Percentiles rank a stretch among this genome's conserved stretches.
These are phyloP conservation scores for Matsumyia berberina DNA, from an alignment of 2,888 invertebrate species.

Conservation along the genomic window DNA sequence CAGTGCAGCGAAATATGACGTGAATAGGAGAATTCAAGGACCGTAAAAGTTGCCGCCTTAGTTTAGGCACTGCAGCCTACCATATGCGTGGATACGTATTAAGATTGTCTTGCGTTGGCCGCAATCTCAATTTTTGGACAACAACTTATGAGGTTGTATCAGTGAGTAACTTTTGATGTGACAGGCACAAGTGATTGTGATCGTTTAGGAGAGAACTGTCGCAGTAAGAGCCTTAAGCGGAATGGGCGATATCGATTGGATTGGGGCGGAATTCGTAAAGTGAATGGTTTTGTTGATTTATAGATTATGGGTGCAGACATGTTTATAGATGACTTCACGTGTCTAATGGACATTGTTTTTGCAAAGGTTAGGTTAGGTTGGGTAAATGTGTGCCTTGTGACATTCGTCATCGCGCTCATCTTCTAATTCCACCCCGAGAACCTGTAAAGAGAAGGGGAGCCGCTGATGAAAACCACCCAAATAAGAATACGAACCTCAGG, in stretches of 20 bases:
- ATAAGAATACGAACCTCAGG: too few species aligned
- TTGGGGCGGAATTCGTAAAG: not conserved
- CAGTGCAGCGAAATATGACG: not conserved
- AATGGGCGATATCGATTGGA: slow-evolving; percentile 4
- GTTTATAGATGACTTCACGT: too few species aligned
- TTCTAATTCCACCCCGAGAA: too few species aligned
- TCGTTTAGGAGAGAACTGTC: slow-evolving; percentile 13
- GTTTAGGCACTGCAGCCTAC: slow-evolving; percentile 7
- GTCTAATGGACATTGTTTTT: too few species aligned
- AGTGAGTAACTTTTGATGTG: slow-evolving; percentile 31
- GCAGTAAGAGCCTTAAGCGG: slow-evolving; percentile 3
- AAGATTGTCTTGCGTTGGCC: slow-evolving; percentile 38
- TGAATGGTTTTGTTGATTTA: slow-evolving; percentile 2
- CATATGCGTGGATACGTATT: slow-evolving; percentile 52
- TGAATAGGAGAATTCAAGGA: slow-evolving; percentile 56
- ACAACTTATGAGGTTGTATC: slow-evolving; percentile 6
- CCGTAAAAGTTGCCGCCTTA: slow-evolving; percentile 52
- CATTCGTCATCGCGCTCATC: too few species aligned
- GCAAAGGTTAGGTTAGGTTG: too few species aligned
- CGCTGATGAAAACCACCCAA: too few species aligned
- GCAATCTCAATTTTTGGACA: slow-evolving; percentile 37
- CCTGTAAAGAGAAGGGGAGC: too few species aligned
- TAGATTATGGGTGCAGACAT: not conserved
- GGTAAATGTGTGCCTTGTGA: too few species aligned
- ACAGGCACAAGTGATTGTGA: slow-evolving; percentile 36